Evolutionary conservation across 1,140 invertebrate genomes (phyloP), one percentile per base, ranked within the genome.

Genomic region (Drosophila athabasca): DNA sequence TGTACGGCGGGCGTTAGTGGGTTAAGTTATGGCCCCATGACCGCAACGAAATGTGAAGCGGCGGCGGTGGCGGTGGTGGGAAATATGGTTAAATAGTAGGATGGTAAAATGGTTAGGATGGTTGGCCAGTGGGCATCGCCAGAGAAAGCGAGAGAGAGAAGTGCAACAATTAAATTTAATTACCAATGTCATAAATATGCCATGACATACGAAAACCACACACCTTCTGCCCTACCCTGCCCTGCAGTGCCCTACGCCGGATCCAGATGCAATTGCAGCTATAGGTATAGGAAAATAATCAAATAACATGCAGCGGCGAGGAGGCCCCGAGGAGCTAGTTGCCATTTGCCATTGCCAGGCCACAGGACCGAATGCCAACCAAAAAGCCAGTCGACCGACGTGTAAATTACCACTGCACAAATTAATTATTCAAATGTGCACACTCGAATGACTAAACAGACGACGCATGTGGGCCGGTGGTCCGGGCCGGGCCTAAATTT

Each of bases 341-440:
- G 59, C 64, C 19, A 17, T 52, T 24, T 49, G 59, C 62, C 17
- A 17, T 49, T 11, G 15, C n/a, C 39, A 43, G 53, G 60, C 68
- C 80, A 44, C 67, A 69, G 50, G 60, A 67, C 66, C 74, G 50
- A 87, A 68, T 61, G 68, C 62, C 60, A 58, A 82, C 82, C 83
- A 66, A 72, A 87, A 85, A 87, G 79, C 83, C 75, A 88, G 83
- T 76, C 66, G 61, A 79, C 84, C 79, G 83, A 74, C 79, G 83
- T 88, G 83, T 88, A 88, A 88, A 88, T 88, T 87, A 87, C 82
- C 77, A 87, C 83, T 66, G 83, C 82, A 88, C 83, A 87, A 87
- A 89, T 88, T 89, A 88, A 89, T 89, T 83, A 88, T 88, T 89
- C 83, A 88, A 88, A 89, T 88, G 76, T 88, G 79, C 82, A 77